These are phyloP conservation scores for Abrostola tripartita DNA, from an alignment of 2,888 invertebrate genomes.

Conservation along the genomic window DNA sequence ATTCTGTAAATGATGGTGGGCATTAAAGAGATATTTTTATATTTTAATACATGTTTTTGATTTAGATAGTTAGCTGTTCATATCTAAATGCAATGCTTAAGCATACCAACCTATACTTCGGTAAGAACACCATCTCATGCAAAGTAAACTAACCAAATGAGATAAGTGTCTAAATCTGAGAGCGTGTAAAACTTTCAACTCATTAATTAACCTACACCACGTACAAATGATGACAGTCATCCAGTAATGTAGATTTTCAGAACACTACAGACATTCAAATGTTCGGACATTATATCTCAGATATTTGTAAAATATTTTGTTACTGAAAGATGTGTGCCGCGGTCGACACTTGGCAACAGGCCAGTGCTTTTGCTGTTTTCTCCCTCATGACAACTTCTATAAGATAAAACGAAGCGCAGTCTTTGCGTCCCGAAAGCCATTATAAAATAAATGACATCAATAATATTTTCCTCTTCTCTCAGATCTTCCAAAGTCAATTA, in stretches of 20 bases:
- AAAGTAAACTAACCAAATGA: conserved; percentile 27
- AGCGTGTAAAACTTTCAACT: conserved; percentile 11
- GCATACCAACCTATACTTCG: conserved; percentile 4
- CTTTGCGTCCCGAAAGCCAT: conserved; percentile 59
- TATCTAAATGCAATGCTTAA: neutral
- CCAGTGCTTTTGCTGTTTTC: conserved; percentile 84
- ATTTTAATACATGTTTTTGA: conserved; percentile 17
- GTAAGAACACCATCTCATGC: neutral
- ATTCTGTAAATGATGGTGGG: conserved; percentile 17
- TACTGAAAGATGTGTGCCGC: conserved; percentile 79
- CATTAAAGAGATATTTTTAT: conserved; percentile 39
- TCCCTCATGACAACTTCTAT: conserved; percentile 79
- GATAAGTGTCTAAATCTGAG: conserved; percentile 15
- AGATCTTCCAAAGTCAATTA: conserved; percentile 25
- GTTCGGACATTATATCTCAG: conserved; percentile 62
- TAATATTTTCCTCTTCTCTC: conserved; percentile 17
- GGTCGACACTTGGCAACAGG: conserved; percentile 81
- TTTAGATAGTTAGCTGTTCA: neutral
- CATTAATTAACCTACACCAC: conserved; percentile 26
- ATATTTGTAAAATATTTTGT: conserved; percentile 82
- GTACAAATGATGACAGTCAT: conserved; percentile 36
- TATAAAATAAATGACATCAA: conserved; percentile 50
- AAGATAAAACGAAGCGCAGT: conserved; percentile 74
- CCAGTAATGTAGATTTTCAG: conserved; percentile 35
- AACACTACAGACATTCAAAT: conserved; percentile 48